Percentiles rank a stretch among this genome's conserved stretches.
These are phyloP conservation scores for Patiria miniata DNA, from an alignment of 35 echinoderm and acorn worm genomes.

Conservation along the genomic window DNA sequence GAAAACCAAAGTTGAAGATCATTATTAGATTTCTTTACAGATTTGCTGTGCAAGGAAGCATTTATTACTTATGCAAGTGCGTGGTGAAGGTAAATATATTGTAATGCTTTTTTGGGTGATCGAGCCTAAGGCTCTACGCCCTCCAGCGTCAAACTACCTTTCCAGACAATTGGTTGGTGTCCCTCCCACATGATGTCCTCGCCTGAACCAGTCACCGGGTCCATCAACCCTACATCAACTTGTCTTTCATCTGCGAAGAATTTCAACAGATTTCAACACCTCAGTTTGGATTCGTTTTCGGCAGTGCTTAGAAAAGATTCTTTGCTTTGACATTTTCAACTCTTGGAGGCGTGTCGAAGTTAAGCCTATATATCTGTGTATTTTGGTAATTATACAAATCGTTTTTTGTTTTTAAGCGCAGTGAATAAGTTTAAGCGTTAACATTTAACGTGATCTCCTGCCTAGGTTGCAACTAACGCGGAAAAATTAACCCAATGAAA, in stretches of 20 bases:
- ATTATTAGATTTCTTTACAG: no score
- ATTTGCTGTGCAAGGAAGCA: no score
- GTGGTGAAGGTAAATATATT: no score
- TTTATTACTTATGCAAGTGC: no score
- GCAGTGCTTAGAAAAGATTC: not conserved
- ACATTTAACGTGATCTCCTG: not conserved
- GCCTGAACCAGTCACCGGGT: not conserved
- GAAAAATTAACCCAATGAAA: not conserved
- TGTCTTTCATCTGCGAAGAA: not conserved
- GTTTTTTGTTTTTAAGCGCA: not conserved
- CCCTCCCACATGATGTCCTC: not conserved
- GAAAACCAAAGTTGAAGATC: no score
- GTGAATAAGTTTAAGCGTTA: not conserved
- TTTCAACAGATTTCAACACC: not conserved
- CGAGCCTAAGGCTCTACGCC: no score
- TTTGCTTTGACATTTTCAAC: not conserved
- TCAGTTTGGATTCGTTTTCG: not conserved
- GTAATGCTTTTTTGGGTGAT: no score
- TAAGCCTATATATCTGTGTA: not conserved
- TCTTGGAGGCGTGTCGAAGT: not conserved
- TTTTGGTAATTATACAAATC: not conserved
- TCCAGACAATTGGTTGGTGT: not conserved
- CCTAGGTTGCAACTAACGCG: not conserved
- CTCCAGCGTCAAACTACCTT: not conserved
- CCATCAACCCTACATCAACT: not conserved